Percentiles rank a stretch among this genome's conserved stretches.
phyloP scores from a whole-genome alignment of 1,140 invertebrate genomes.

The Idris sp. region DNA sequence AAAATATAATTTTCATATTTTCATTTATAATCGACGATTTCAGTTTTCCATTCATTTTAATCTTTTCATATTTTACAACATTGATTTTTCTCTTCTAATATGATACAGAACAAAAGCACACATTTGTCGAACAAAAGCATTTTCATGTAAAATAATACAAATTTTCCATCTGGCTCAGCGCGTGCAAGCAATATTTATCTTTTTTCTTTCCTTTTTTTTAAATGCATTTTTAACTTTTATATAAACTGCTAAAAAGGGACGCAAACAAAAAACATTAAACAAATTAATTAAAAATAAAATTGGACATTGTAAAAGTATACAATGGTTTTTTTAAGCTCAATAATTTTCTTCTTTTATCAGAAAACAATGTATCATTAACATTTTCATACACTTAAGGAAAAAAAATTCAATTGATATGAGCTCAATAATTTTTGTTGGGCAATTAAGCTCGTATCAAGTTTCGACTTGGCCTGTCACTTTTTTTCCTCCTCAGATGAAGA shows the following conservation, averaged over 20 bases:
- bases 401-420: no score
- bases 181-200: background rate
- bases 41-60: background rate
- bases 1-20: background rate
- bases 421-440: constrained; percentile 2
- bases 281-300: no score
- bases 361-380: no score
- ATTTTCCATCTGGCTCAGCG: background rate
- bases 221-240: background rate
- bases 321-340: no score
- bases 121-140: constrained; percentile 21
- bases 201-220: background rate
- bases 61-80: constrained; percentile 12
- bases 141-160: constrained; percentile 8
- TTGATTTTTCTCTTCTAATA: constrained; percentile 14
- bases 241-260: background rate
- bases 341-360: no score
- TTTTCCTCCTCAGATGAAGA: constrained; percentile 24
- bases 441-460: constrained; percentile 11
- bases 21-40: background rate
- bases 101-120: constrained; percentile 9
- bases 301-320: no score
- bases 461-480: constrained; percentile 18
- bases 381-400: no score
- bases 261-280: background rate